These are phyloP conservation scores for Noctua janthe DNA, from an alignment of 2,888 invertebrate species.

Conservation along the genomic window DNA sequence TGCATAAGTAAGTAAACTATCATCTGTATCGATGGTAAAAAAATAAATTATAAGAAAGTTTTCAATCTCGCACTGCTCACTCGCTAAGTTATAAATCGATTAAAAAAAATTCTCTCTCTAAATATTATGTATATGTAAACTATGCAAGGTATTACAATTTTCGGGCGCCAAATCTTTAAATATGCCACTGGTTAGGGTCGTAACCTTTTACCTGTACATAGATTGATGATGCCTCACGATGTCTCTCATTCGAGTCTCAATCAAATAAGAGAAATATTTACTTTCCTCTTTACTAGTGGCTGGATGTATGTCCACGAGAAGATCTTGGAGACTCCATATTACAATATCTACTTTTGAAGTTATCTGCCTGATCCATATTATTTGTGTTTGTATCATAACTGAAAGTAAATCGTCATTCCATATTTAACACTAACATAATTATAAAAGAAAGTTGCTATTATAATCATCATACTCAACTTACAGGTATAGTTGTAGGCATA, in stretches of 20 bases:
- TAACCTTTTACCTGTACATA: slow-evolving; percentile 74
- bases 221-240: slow-evolving; percentile 77
- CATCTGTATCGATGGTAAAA: not conserved
- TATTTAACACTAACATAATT: not conserved
- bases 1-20: not conserved
- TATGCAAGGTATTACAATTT: not conserved
- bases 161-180: not conserved
- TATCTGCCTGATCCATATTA: slow-evolving; percentile 82
- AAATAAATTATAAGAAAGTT: no score
- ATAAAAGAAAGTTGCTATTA: not conserved
- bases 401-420: slow-evolving; percentile 21
- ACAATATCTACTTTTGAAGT: slow-evolving; percentile 79
- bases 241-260: slow-evolving; percentile 74
- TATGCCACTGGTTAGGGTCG: not conserved
- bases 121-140: not conserved
- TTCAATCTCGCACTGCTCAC: no score
- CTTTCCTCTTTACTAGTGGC: slow-evolving; percentile 67
- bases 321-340: slow-evolving; percentile 78
- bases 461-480: slow-evolving; percentile 68
- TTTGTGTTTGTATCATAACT: slow-evolving; percentile 81
- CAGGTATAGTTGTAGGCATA: slow-evolving; percentile 75
- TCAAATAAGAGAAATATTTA: slow-evolving; percentile 63
- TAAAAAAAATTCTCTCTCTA: no score
- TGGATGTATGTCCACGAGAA: slow-evolving; percentile 74
- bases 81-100: no score